Conservation (phyloP, 1,140 invertebrate species). For the Cotesia vestalis region DNA sequence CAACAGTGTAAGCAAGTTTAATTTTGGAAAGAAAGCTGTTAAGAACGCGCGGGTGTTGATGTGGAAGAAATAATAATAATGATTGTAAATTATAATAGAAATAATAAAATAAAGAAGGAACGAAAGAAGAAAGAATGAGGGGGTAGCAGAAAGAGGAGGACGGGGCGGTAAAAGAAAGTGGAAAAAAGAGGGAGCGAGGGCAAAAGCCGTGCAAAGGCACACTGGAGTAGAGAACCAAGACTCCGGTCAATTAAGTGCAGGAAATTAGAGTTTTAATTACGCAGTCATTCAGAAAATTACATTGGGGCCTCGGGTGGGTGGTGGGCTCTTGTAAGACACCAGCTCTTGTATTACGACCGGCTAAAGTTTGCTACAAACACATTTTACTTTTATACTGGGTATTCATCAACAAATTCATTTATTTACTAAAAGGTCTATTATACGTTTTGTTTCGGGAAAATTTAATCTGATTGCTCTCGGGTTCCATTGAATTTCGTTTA, state of each 20-base stretch:
- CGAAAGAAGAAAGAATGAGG: no score
- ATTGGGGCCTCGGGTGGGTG: slow-evolving; percentile 56
- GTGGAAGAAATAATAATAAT: no score
- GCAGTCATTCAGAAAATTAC: slow-evolving; percentile 69
- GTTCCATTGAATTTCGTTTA: no score
- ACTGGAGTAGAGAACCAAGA: slow-evolving; percentile 52
- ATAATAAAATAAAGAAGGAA: no score
- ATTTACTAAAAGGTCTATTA: no score
- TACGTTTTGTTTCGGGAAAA: no score
- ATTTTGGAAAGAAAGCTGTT: no score
- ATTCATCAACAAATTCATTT: slow-evolving; percentile 19
- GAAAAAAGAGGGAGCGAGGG: slow-evolving; percentile 16
- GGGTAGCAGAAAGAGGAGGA: no score
- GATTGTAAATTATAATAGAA: no score
- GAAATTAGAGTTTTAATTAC: slow-evolving; percentile 69
- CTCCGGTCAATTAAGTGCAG: slow-evolving; percentile 68
- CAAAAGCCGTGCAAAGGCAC: slow-evolving; percentile 24
- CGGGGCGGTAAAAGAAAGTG: slow-evolving; percentile 7
- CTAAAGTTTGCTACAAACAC: slow-evolving; percentile 11
- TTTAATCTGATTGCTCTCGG: no score
- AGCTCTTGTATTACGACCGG: neutral
- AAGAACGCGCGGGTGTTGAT: no score
- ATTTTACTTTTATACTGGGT: slow-evolving; percentile 3
- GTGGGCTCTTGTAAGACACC: slow-evolving; percentile 30
- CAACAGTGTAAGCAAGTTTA: no score